Evolutionary conservation across 2,797 vertebrate genomes (phyloP).

Genomic region (Zalophus californianus): DNA sequence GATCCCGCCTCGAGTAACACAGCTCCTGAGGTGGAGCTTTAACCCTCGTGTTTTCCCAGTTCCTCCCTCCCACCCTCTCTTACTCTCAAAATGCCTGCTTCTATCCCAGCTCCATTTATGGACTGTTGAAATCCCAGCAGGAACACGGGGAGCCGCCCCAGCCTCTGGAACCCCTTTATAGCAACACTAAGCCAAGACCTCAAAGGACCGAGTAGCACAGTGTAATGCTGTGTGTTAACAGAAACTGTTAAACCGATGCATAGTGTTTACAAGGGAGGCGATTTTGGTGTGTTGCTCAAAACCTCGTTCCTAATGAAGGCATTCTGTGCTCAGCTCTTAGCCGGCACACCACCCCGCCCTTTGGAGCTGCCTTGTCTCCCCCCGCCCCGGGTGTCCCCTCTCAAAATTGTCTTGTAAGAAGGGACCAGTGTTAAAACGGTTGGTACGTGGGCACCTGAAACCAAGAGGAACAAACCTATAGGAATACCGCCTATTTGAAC

Average conservation of each 20-base stretch:
- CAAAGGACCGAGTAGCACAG: too few species aligned
- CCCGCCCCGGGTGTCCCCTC: not conserved
- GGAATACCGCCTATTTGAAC: not conserved
- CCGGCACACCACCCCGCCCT: too few species aligned
- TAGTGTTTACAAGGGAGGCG: not conserved
- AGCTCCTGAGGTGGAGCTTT: not conserved
- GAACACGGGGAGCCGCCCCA: not conserved
- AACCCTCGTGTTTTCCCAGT: too few species aligned
- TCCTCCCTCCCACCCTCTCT: not conserved
- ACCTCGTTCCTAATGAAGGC: too few species aligned
- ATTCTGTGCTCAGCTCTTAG: too few species aligned
- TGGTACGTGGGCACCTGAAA: not conserved
- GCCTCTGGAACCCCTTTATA: too few species aligned
- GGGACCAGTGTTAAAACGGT: not conserved
- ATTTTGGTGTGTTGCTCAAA: too few species aligned
- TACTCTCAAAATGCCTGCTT: not conserved
- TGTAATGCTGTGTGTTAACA: too few species aligned
- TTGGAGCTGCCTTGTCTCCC: too few species aligned
- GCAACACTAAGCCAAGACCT: not conserved
- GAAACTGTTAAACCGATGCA: too few species aligned
- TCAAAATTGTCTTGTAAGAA: not conserved
- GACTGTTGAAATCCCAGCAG: not conserved
- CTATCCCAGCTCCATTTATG: rapidly evolving
- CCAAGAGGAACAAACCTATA: not conserved
- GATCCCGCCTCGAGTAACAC: rapidly evolving